Percentiles rank a stretch among this genome's conserved stretches.
Conservation (phyloP, 1,140 invertebrate species). For the Zelostemma sp. region DNA sequence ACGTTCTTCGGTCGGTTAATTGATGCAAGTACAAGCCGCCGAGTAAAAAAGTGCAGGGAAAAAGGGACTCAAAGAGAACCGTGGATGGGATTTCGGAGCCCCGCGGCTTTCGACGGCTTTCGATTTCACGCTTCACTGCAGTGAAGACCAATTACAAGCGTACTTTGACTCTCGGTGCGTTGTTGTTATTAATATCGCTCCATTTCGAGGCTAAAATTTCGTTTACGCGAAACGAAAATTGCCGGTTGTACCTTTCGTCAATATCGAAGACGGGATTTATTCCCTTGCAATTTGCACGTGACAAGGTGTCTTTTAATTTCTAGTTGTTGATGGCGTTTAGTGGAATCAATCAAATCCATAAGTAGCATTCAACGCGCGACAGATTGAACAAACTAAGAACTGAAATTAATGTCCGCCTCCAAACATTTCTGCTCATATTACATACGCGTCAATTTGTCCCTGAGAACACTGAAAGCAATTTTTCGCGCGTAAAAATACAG, state of each 20-base stretch:
- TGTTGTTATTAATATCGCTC: slow-evolving; percentile 43
- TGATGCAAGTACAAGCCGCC: slow-evolving; percentile 4
- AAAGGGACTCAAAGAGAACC: neutral
- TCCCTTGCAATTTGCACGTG: neutral
- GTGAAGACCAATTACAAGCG: slow-evolving; percentile 36
- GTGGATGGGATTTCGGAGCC: slow-evolving; percentile 34
- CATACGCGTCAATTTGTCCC: too few species aligned
- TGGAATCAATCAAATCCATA: neutral
- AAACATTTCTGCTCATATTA: too few species aligned
- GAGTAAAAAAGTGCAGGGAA: slow-evolving; percentile 3
- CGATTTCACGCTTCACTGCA: slow-evolving; percentile 44
- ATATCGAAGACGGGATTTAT: neutral
- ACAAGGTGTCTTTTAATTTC: neutral
- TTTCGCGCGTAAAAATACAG: too few species aligned
- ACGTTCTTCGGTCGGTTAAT: neutral
- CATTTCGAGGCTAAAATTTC: slow-evolving; percentile 13
- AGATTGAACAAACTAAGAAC: too few species aligned
- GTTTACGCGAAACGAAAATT: slow-evolving; percentile 1
- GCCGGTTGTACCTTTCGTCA: neutral
- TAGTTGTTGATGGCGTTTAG: neutral
- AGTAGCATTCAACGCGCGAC: too few species aligned
- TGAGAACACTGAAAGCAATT: too few species aligned
- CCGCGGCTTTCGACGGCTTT: slow-evolving; percentile 49
- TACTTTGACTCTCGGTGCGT: slow-evolving; percentile 30
- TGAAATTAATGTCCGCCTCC: too few species aligned